Evolutionary conservation across 2,888 invertebrate genomes (phyloP), one percentile per base, ranked within the genome.

Genomic region (Idaea dimidiata): DNA sequence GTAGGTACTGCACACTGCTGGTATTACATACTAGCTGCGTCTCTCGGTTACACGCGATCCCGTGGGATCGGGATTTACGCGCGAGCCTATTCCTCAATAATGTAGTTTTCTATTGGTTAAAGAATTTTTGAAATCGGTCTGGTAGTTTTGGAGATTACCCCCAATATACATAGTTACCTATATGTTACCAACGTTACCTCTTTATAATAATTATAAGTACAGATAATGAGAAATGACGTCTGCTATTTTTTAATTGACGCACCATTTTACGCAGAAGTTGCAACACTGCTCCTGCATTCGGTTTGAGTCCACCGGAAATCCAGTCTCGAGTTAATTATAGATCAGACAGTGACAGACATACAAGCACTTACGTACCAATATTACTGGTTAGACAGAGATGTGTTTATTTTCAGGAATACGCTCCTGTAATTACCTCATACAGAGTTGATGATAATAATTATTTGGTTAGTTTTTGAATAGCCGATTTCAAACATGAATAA

Each of bases 281-380:
- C 80, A 81, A 78, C 75, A 77, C 71, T 71, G 67, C 75, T 76
- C 66, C 72, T 69, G 72, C 73, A 72, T 74, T 68, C 74, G 78
- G 83, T 79, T 82, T 84, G 16, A 18, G 81, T 75, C 69, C 76
- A 82, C 89, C 89, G 91, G 91, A 91, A 89, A 84, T 82, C 79
- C 78, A 81, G 81, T 81, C 86, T 86, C 82, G 76, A 76, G 85
- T 84, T 88, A 90, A 88, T 88, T 88, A 85, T 91, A 91, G 87
- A 75, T 64, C 79, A 80, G 83, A 85, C 75, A 81, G 86, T 76
- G 86, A 86, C 75, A 78, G 77, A 75, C 66, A 77, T 76, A 84
- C 75, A 72, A 74, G 75, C 76, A 66, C 72, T 65, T 70, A 74
- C 67, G 63, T 65, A 62, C 59, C 61, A 68, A 62, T 71, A 63